Evolutionary conservation across 1,140 invertebrate genomes (phyloP).

Genomic region (Eufriesea mexicana): DNA sequence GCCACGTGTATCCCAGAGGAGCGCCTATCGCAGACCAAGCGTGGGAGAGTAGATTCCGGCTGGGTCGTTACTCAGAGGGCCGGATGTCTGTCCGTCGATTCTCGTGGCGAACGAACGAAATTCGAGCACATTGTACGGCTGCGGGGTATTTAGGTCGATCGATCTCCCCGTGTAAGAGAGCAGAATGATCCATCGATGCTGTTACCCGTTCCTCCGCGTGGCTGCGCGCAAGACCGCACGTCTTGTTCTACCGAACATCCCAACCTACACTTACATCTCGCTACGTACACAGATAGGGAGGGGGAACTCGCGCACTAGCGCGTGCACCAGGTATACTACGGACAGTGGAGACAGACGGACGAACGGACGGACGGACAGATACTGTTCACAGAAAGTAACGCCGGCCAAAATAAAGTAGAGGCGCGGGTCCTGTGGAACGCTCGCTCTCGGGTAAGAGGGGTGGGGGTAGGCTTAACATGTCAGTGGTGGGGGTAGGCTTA

Average conservation of each 20-base stretch:
- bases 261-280: background rate
- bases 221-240: conserved; percentile 37
- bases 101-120: conserved; percentile 11
- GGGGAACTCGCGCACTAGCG: background rate
- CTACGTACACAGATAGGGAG: background rate
- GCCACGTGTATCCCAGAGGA: conserved; percentile 21
- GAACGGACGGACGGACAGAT: conserved; percentile 14
- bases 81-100: conserved; percentile 29
- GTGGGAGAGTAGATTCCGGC: background rate
- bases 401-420: conserved; percentile 71
- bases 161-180: conserved; percentile 32
- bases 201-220: conserved; percentile 46
- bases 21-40: background rate
- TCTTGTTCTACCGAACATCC: conserved; percentile 31
- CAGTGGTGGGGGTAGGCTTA: background rate
- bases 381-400: conserved; percentile 60
- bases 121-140: conserved; percentile 45
- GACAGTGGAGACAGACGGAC: background rate
- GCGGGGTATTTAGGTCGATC: conserved; percentile 41
- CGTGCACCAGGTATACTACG: background rate
- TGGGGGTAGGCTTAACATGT: background rate
- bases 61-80: conserved; percentile 15
- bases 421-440: conserved; percentile 49
- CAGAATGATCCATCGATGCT: conserved; percentile 46
- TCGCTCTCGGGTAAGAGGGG: conserved; percentile 16